Evolutionary conservation across 2,113 vertebrate species (phyloP).

Genomic region (Lepus timidus): DNA sequence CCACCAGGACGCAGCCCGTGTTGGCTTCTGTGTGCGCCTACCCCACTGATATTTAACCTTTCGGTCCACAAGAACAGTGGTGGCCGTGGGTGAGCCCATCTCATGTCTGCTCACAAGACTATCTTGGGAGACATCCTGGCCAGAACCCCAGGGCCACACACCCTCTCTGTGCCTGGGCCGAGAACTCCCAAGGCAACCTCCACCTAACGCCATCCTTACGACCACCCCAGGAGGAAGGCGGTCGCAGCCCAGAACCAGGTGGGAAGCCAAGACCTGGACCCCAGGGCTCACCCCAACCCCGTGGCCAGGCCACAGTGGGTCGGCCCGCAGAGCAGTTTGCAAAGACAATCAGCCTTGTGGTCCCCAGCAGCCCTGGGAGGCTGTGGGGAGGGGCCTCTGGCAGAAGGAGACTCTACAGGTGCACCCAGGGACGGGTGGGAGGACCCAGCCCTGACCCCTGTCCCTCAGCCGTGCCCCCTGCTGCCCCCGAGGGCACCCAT

Average conservation of each 20-base stretch:
- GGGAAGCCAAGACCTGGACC: background rate
- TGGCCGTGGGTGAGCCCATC: background rate
- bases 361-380: background rate
- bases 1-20: background rate
- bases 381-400: background rate
- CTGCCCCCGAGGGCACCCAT: background rate
- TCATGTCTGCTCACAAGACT: too few relatives aligned
- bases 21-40: too few relatives aligned
- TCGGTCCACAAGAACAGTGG: too few relatives aligned
- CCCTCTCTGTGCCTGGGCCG: background rate
- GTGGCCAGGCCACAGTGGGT: background rate
- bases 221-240: background rate
- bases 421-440: background rate
- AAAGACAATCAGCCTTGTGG: background rate
- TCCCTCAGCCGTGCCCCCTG: background rate
- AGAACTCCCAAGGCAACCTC: rapidly evolving
- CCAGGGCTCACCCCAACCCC: too few relatives aligned
- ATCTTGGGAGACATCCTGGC: background rate
- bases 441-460: rapidly evolving
- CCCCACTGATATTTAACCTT: background rate
- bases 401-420: background rate
- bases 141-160: rapidly evolving
- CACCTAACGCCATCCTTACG: background rate
- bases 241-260: background rate
- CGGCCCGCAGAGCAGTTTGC: background rate